Evolutionary conservation across 2,888 invertebrate species (phyloP).

Genomic region (Nesidiocoris tenuis): DNA sequence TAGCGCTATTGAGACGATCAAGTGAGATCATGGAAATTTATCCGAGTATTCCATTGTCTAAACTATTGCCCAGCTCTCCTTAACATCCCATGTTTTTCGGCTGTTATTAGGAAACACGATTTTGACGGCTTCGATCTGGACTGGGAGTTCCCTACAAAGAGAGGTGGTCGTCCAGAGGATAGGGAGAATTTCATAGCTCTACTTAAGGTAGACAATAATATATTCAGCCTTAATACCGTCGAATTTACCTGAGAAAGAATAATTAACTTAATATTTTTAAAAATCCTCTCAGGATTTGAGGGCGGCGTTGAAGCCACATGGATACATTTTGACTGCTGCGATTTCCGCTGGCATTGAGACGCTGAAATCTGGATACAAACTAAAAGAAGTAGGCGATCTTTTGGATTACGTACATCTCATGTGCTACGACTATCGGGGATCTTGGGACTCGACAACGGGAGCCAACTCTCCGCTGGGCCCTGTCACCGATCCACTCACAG

Average conservation of each 20-base stretch:
- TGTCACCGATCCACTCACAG: conserved; percentile 62
- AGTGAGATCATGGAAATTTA: conserved; percentile 59
- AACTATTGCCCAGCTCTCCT: too few relatives aligned
- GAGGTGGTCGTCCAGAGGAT: conserved; percentile 73
- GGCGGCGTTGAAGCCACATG: conserved; percentile 66
- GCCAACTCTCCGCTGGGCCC: conserved; percentile 75
- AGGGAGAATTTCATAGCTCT: conserved; percentile 73
- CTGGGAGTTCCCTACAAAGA: conserved; percentile 79
- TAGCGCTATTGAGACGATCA: conserved; percentile 69
- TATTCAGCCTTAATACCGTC: too few relatives aligned
- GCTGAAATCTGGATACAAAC: conserved; percentile 75
- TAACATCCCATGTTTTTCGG: too few relatives aligned
- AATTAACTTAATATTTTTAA: background rate
- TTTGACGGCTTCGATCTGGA: conserved; percentile 79
- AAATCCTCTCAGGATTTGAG: conserved; percentile 64
- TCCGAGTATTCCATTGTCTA: background rate
- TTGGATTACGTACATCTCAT: conserved; percentile 53
- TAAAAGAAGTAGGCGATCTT: conserved; percentile 64
- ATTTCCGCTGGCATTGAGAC: conserved; percentile 74
- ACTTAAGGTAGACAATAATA: conserved; percentile 69
- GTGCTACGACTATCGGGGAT: conserved; percentile 85
- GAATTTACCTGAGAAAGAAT: too few relatives aligned
- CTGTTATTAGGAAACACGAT: conserved; percentile 60
- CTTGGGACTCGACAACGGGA: conserved; percentile 74
- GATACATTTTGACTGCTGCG: conserved; percentile 75